These are phyloP conservation scores for Hipparchia sbordonii DNA, from an alignment of 2,888 invertebrate genomes.

Conservation along the genomic window DNA sequence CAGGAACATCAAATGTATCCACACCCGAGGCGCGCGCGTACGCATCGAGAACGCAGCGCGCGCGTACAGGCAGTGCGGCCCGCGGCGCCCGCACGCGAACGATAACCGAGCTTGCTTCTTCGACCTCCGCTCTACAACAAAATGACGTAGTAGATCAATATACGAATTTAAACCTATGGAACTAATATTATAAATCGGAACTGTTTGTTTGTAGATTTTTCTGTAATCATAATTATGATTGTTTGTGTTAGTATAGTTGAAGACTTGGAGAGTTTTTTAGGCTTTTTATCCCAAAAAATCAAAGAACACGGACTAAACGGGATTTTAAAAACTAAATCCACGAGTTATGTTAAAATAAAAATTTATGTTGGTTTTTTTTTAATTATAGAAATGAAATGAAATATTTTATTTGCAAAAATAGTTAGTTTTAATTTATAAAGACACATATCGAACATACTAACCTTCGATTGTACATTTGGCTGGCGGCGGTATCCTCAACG, in stretches of 20 bases:
- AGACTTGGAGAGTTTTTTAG: too few species aligned
- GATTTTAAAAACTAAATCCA: too few species aligned
- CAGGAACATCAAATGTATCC: conserved; percentile 98
- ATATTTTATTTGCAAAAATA: too few species aligned
- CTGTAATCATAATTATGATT: too few species aligned
- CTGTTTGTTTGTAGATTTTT: too few species aligned
- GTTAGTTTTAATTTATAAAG: too few species aligned
- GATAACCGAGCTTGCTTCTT: conserved; percentile 94
- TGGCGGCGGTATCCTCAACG: conserved; percentile 92
- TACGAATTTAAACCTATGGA: not conserved
- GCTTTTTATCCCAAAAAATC: not conserved
- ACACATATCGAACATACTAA: conserved; percentile 54
- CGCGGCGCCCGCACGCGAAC: conserved; percentile 93
- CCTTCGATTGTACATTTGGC: conserved; percentile 97
- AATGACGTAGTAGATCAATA: not conserved
- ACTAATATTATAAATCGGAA: too few species aligned
- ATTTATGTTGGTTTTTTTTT: too few species aligned
- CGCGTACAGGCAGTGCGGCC: conserved; percentile 93
- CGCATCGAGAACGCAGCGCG: conserved; percentile 90
- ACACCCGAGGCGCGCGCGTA: conserved; percentile 91
- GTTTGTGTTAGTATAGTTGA: too few species aligned
- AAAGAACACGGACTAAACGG: too few species aligned
- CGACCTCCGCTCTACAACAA: conserved; percentile 85
- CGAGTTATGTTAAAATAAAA: too few species aligned
- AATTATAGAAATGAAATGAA: too few species aligned